Evolutionary conservation across 2,113 vertebrate genomes (phyloP).

Genomic region (Maccullochella peelii): DNA sequence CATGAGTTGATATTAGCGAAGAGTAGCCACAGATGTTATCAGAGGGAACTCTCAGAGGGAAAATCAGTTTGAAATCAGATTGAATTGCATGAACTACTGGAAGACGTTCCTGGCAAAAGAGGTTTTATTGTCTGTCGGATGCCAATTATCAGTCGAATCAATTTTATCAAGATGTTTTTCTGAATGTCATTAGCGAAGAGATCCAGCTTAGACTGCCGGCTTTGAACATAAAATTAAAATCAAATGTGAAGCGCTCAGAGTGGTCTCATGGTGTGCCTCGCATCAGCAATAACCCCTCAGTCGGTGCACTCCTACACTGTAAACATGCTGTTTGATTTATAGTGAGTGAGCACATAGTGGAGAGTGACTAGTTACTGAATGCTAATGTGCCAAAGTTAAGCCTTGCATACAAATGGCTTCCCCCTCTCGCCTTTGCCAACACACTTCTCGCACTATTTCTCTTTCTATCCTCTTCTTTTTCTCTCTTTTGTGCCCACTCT

Average conservation of each 20-base stretch:
- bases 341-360: conserved; percentile 56
- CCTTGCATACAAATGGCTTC: conserved; percentile 75
- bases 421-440: conserved; percentile 38
- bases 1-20: background rate
- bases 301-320: conserved; percentile 43
- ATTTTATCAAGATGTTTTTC: conserved; percentile 53
- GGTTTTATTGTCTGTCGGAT: conserved; percentile 28
- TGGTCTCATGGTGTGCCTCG: conserved; percentile 37
- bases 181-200: conserved; percentile 24
- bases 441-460: conserved; percentile 35
- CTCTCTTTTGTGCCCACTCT: conserved; percentile 24
- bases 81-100: conserved; percentile 15
- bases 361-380: conserved; percentile 72
- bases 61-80: conserved; percentile 4
- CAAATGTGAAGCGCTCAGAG: conserved; percentile 8
- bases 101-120: conserved; percentile 5
- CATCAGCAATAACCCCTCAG: conserved; percentile 47
- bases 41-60: background rate
- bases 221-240: conserved; percentile 47
- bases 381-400: conserved; percentile 70
- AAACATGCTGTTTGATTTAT: conserved; percentile 78
- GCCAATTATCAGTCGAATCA: conserved; percentile 42
- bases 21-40: background rate
- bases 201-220: conserved; percentile 7
- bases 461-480: conserved; percentile 28